A percentile compares a stretch with the other conserved stretches of the same genome.
These are phyloP conservation scores for Barnardius zonarius DNA, from an alignment of 2,113 vertebrate genomes.

Conservation along the genomic window DNA sequence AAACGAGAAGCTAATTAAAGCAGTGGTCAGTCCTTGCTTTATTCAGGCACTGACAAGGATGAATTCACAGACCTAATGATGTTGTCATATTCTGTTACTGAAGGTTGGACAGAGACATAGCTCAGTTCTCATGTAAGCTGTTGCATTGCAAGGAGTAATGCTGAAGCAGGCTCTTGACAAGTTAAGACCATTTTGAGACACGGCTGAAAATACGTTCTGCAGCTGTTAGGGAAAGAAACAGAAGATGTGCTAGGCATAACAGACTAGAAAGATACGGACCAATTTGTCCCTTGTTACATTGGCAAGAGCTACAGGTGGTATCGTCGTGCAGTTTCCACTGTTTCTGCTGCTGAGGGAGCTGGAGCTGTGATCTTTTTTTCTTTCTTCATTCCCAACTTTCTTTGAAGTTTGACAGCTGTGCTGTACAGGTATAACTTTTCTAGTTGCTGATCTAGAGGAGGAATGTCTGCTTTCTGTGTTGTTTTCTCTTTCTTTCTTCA, in stretches of 20 bases:
- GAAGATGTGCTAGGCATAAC: not conserved
- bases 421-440: not conserved
- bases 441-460: not conserved
- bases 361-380: not conserved
- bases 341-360: not conserved
- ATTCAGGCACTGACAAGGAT: not conserved
- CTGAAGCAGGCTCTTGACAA: not conserved
- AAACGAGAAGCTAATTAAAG: not conserved
- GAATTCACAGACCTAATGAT: not conserved
- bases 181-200: not conserved
- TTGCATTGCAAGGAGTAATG: not conserved
- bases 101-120: not conserved
- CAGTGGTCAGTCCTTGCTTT: not conserved
- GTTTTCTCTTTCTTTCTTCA: not conserved
- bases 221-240: slow-evolving; percentile 3
- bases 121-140: not conserved
- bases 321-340: not conserved
- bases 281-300: not conserved
- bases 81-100: not conserved
- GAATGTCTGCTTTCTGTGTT: not conserved
- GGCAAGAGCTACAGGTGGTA: not conserved
- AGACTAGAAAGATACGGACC: not conserved
- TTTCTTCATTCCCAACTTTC: not conserved
- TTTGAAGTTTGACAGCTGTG: not conserved
- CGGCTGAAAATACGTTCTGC: not conserved